Conservation (phyloP, 2,888 invertebrate genomes). For the Mythimna pallens region DNA sequence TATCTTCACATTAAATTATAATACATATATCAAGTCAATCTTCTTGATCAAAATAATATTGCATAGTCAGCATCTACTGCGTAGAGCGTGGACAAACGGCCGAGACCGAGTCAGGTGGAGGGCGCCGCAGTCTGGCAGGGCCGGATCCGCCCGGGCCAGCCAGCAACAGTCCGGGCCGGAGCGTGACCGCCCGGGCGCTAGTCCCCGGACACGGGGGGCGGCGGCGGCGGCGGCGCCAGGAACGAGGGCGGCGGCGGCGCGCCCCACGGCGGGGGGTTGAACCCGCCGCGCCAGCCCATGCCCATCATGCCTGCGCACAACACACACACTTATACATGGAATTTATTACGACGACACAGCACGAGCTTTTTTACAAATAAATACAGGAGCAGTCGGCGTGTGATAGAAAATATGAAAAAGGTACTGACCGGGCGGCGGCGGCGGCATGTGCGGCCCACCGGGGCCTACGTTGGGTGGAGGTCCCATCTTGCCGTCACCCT, state of each 20-base stretch:
- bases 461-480: conserved; percentile 68
- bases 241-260: conserved; percentile 83
- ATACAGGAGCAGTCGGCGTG: neutral
- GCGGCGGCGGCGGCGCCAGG: conserved; percentile 88
- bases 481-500: conserved; percentile 76
- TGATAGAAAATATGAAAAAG: neutral
- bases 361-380: too few relatives aligned
- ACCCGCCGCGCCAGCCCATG: conserved; percentile 76
- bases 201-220: conserved; percentile 81
- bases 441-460: conserved; percentile 70
- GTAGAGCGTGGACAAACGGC: conserved; percentile 15
- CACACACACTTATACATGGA: neutral
- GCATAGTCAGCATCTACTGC: conserved; percentile 35
- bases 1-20: conserved; percentile 34
- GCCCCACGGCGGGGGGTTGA: conserved; percentile 83
- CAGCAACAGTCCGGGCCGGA: too few relatives aligned
- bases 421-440: conserved; percentile 80
- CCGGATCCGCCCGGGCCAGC: neutral
- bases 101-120: conserved; percentile 4
- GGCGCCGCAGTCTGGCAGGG: too few relatives aligned
- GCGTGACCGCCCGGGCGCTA: conserved; percentile 51
- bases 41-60: conserved; percentile 45
- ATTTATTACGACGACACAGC: neutral
- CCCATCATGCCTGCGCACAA: conserved; percentile 78
- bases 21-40: conserved; percentile 51